These are phyloP conservation scores for Sinotaia quadrata DNA, from an alignment of 2,888 invertebrate genomes.

Conservation along the genomic window DNA sequence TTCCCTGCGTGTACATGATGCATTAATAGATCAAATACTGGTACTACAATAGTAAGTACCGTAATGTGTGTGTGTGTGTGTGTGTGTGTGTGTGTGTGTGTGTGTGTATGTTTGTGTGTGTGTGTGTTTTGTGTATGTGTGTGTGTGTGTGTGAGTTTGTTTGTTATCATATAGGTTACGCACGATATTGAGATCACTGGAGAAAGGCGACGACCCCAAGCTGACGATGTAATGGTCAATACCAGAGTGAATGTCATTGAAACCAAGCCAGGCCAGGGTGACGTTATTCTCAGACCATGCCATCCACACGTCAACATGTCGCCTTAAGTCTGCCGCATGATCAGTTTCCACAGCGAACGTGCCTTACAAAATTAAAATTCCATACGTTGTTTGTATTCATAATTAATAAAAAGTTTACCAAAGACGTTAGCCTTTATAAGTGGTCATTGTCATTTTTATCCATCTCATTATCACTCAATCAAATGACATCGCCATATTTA, in stretches of 20 bases:
- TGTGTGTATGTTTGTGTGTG: too few species aligned
- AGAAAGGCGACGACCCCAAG: slow-evolving; percentile 31
- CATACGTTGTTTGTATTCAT: background rate
- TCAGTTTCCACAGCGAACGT: slow-evolving; percentile 34
- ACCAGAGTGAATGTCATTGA: slow-evolving; percentile 32
- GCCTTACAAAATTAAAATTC: slow-evolving; percentile 18
- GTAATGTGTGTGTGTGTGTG: background rate
- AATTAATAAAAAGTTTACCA: too few species aligned
- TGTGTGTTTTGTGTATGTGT: too few species aligned
- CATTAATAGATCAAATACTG: background rate
- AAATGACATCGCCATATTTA: too few species aligned
- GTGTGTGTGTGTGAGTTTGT: background rate
- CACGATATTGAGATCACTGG: slow-evolving; percentile 28
- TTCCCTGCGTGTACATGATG: background rate
- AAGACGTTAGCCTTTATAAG: too few species aligned
- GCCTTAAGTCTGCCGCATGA: slow-evolving; percentile 27
- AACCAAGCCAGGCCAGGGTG: slow-evolving; percentile 36
- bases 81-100: background rate
- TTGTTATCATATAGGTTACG: background rate
- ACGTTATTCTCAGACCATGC: slow-evolving; percentile 22
- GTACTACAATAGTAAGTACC: too few species aligned
- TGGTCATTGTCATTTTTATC: too few species aligned
- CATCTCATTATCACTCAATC: too few species aligned
- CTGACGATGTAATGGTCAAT: slow-evolving; percentile 26
- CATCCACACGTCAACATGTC: slow-evolving; percentile 32